Conservation (phyloP, 2,888 invertebrate genomes). For the Drosophila vallismaia region DNA sequence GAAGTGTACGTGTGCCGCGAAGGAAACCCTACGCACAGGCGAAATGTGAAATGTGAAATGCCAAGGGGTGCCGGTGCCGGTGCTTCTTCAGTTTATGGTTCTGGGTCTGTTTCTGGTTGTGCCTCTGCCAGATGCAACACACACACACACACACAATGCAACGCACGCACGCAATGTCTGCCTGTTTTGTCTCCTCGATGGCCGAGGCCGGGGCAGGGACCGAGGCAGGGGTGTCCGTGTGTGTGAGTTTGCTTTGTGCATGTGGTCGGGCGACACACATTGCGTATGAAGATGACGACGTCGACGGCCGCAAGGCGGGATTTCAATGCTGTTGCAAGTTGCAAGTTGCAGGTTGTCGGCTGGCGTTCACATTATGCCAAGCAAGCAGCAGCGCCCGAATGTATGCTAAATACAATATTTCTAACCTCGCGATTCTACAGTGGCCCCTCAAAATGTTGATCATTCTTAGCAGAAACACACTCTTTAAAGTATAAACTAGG, state of each 20-base stretch:
- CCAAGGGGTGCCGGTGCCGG: slow-evolving; percentile 18
- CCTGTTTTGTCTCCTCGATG: slow-evolving; percentile 37
- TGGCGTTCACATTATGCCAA: slow-evolving; percentile 66
- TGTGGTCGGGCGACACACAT: slow-evolving; percentile 74
- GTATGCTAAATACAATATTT: slow-evolving; percentile 74
- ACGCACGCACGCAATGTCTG: slow-evolving; percentile 69
- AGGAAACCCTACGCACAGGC: slow-evolving; percentile 41
- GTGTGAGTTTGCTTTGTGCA: slow-evolving; percentile 37
- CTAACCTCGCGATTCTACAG: slow-evolving; percentile 13
- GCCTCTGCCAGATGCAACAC: slow-evolving; percentile 50
- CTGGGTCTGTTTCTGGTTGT: slow-evolving; percentile 8
- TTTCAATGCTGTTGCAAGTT: slow-evolving; percentile 63
- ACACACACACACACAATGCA: slow-evolving; percentile 55
- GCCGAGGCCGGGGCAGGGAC: not conserved
- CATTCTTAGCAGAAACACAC: not conserved
- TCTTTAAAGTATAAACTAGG: not conserved
- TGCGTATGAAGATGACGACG: slow-evolving; percentile 69
- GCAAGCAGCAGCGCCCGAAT: slow-evolving; percentile 66
- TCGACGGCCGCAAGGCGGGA: slow-evolving; percentile 59
- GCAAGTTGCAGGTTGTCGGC: slow-evolving; percentile 19
- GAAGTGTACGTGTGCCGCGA: slow-evolving; percentile 29
- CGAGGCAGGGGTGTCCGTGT: slow-evolving; percentile 12
- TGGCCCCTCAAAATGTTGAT: not conserved
- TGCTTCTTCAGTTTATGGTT: slow-evolving; percentile 4
- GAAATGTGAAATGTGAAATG: slow-evolving; percentile 15